Evolutionary conservation across 2,888 invertebrate genomes (phyloP).

Genomic region (Chironomus tentans): DNA sequence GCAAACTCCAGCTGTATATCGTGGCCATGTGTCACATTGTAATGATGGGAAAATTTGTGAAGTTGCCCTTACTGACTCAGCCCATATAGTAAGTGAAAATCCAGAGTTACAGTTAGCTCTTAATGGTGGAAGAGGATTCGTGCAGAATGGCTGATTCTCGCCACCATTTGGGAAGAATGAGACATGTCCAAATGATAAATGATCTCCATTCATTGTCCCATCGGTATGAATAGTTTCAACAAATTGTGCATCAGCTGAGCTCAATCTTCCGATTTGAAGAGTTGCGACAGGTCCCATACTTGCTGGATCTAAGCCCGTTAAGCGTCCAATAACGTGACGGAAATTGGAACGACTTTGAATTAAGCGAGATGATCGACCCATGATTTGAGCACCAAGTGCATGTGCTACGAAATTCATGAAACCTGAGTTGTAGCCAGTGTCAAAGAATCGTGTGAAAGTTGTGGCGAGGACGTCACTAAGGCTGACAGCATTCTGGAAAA

Average conservation of each 20-base stretch:
- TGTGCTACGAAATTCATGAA: conserved; percentile 9
- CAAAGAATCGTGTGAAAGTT: background rate
- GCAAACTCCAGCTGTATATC: background rate
- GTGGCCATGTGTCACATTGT: background rate
- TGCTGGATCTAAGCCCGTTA: conserved; percentile 20
- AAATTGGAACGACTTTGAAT: background rate
- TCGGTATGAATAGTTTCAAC: conserved; percentile 21
- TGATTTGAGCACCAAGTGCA: conserved; percentile 16
- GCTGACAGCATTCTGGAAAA: background rate
- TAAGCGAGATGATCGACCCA: background rate
- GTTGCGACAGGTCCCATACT: background rate
- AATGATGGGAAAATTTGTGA: too few relatives aligned
- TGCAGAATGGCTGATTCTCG: background rate
- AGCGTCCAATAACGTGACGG: background rate
- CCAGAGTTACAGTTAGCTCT: too few relatives aligned
- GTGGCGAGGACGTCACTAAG: background rate
- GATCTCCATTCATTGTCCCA: conserved; percentile 1
- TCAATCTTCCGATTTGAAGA: background rate
- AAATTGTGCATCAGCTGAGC: conserved; percentile 3
- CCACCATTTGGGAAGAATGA: conserved; percentile 10
- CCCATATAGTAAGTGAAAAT: too few relatives aligned
- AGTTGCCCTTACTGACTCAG: too few relatives aligned
- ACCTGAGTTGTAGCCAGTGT: background rate
- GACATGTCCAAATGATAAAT: conserved; percentile 10
- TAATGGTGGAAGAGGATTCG: too few relatives aligned